Percentiles rank a stretch among this genome's conserved stretches.
phyloP scores from a whole-genome alignment of 2,888 invertebrate species.

The Linnaemya tessellans region DNA sequence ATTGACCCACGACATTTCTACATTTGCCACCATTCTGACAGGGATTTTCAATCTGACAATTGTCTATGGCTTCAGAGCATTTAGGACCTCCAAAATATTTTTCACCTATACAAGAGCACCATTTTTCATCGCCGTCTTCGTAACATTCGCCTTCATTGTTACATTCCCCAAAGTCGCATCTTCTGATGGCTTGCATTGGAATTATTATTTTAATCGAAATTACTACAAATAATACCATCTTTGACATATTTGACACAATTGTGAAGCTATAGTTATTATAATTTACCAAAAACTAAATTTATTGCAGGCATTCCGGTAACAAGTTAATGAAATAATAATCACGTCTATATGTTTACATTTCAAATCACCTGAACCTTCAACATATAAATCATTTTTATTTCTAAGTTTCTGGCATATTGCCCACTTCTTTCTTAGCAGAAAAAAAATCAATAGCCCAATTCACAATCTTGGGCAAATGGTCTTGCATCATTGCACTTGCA shows the following conservation, averaged over 20 bases:
- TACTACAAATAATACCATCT: neutral
- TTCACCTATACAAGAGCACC: constrained; percentile 72
- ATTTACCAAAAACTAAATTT: neutral
- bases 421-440: no score
- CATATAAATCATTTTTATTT: no score
- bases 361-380: no score
- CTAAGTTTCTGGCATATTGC: no score
- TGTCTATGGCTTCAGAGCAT: constrained; percentile 67
- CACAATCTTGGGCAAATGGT: no score
- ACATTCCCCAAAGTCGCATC: constrained; percentile 70
- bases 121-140: constrained; percentile 7
- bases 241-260: neutral
- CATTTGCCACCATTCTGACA: constrained; percentile 74
- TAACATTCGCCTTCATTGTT: constrained; percentile 73
- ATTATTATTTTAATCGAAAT: neutral
- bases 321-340: no score
- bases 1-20: constrained; percentile 70
- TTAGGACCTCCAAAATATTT: constrained; percentile 69
- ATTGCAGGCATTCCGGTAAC: no score
- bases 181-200: neutral
- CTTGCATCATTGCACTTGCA: no score
- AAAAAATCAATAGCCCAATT: no score
- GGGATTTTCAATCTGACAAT: constrained; percentile 70
- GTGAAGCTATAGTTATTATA: no score
- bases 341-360: no score